A percentile compares a stretch with the other conserved stretches of the same genome.
Conservation (phyloP, 2,797 vertebrate genomes). For the Epinephelus awoara region DNA sequence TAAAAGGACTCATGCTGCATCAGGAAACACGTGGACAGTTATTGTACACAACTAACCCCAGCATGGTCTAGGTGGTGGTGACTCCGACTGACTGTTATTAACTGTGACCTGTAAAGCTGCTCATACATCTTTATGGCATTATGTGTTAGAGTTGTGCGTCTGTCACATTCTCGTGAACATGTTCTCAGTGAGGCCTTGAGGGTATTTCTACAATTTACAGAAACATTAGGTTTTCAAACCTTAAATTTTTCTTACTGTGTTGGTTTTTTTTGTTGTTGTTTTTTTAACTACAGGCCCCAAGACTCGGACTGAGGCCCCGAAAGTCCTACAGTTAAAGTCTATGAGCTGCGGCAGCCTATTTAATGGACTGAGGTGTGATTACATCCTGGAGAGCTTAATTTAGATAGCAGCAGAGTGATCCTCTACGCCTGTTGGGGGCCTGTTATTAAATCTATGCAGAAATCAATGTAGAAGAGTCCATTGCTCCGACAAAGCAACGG, state of each 20-base stretch:
- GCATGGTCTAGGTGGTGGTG: no score
- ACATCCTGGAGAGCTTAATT: slow-evolving; percentile 72
- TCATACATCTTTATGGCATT: no score
- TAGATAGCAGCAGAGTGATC: slow-evolving; percentile 72
- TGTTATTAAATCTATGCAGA: slow-evolving; percentile 81
- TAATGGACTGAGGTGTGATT: slow-evolving; percentile 71
- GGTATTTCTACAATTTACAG: no score
- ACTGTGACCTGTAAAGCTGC: no score
- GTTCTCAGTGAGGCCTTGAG: no score
- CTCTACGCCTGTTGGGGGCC: slow-evolving; percentile 69
- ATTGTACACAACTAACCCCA: no score
- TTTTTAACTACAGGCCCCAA: slow-evolving; percentile 5
- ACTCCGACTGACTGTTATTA: no score
- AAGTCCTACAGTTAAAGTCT: slow-evolving; percentile 33
- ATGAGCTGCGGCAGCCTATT: slow-evolving; percentile 40
- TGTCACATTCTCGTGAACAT: no score
- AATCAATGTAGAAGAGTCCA: slow-evolving; percentile 80
- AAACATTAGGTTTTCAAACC: no score
- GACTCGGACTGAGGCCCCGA: not conserved
- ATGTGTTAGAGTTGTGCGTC: no score
- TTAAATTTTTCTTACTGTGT: not conserved
- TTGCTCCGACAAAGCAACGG: slow-evolving; percentile 56
- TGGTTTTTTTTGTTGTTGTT: not conserved
- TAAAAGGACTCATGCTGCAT: no score
- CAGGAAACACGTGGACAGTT: no score